Evolutionary conservation across 2,888 invertebrate genomes (phyloP), one percentile per base, ranked within the genome.

Genomic region (Tenodera sinensis): DNA sequence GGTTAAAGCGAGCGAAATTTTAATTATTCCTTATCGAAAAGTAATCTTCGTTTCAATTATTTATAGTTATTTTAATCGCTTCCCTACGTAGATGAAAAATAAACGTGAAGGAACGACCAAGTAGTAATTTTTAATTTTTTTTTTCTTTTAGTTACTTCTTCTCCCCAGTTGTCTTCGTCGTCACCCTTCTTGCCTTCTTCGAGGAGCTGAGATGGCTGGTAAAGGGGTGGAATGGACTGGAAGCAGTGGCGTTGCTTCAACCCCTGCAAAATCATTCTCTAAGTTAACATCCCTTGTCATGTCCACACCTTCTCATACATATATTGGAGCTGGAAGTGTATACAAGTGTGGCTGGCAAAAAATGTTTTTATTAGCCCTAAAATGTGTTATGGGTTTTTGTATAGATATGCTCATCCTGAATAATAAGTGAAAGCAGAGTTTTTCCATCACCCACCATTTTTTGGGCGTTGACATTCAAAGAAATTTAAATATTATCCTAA

Each of bases 21-120:
- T 93, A 93, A 93, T 93, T 93, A 93, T 93, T 92, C 92, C 93
- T 93, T 93, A 93, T 93, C 93, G 93, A 92, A 93, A 93, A 93
- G 92, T 92, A 92, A 93, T 93, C 93, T 93, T 91, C 91, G 90
- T 90, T 90, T 90, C 90, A 91, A 91, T 91, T 91, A 91, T 91
- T 91, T 91, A 91, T 91, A 90, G 90, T 90, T 90, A 90, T 89
- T 90, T 90, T 91, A 90, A 91, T 91, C 90, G 90, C 88, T 88
- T 81, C 84, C 85, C 89, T n/a, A 83, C 85, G n/a, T n/a, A 90
- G 88, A 90, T 90, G 90, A 90, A 90, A 90, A 90, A 90, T 90
- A 90, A 90, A 90, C 90, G 82, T 71, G 87, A 86, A 34, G 86
- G 84, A 87, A 47, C 85, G 82, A 88, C 85, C 83, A 28, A 42